Base-by-base conservation (phyloP, 2,797 vertebrate species). In the Melanogrammus aeglefinus region DNA sequence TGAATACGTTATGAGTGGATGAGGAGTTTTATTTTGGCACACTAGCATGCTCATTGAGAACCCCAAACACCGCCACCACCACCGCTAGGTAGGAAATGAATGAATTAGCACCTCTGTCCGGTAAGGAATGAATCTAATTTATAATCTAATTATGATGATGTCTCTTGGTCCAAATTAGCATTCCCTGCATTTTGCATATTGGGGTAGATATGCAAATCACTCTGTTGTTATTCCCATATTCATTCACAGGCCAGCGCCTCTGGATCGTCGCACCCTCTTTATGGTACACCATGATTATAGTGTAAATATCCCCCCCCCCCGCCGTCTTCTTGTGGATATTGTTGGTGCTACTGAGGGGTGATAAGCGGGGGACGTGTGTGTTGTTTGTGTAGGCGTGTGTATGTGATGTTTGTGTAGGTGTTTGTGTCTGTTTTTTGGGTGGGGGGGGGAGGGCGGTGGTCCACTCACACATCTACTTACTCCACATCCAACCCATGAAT, bases 91-190 rank as follows among this genome's bases (percentile, higher is more conserved):
- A 77, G 63, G 80, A 80, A 88, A 82, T 79, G 75, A 88, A 90
- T 87, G 83, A 89, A 91, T 92, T 89, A 89, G 82, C 90, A 88
- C 89, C 83, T 91, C 86, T 83, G 87, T 91, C 89, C 89, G 31
- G 86, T 88, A 87, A 91, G 87, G 89, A 92, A 89, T 87, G 31
- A 90, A 89, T 78, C 86, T 89, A 87, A 91, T 90, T 91, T 91
- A 87, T 92, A 90, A 91, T 91, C 88, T 92, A 90, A 92, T 93
- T 91, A 89, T 86, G 81, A 85, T 75, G 76, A 87, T 87, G 89
- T 91, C 90, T 89, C 79, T 74, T 84, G 81, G 83, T 89, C 89
- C 87, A 88, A 82, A 92, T 91, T 90, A 89, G 80, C 86, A 91
- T 91, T 84, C 85, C 77, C 77, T 70, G 47, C 84, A 85, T 31